A percentile compares a stretch with the other conserved stretches of the same genome.
These are phyloP conservation scores for Epistrophe grossulariae DNA, from an alignment of 2,888 invertebrate genomes.

Conservation along the genomic window DNA sequence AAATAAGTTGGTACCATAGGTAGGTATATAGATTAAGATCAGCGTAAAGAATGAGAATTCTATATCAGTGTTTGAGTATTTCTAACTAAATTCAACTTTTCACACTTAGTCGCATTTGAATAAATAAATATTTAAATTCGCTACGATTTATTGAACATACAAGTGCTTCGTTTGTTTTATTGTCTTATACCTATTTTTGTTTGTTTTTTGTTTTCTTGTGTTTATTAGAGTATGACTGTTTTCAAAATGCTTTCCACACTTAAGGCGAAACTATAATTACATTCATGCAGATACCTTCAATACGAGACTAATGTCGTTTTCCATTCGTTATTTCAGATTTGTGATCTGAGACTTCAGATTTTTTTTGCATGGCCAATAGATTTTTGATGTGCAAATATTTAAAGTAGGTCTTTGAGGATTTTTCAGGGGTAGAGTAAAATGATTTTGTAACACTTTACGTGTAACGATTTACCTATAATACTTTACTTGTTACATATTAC, in stretches of 20 bases:
- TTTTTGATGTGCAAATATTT: background rate
- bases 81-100: conserved; percentile 1
- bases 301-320: background rate
- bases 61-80: conserved; percentile 20
- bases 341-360: background rate
- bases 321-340: background rate
- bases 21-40: conserved; percentile 20
- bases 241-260: conserved; percentile 34
- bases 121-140: conserved; percentile 56
- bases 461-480: too few relatives aligned
- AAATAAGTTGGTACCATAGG: background rate
- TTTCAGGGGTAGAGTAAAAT: background rate
- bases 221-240: conserved; percentile 62
- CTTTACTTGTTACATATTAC: too few relatives aligned
- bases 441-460: background rate
- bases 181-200: conserved; percentile 27
- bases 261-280: conserved; percentile 1
- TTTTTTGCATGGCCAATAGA: background rate
- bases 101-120: conserved; percentile 33
- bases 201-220: conserved; percentile 20
- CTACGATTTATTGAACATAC: conserved; percentile 65
- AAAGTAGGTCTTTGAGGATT: background rate
- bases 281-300: background rate
- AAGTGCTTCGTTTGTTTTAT: conserved; percentile 37
- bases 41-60: conserved; percentile 22